Conservation (phyloP, 2,113 vertebrate species). For the chimpanzee (Pan troglodytes) region DNA sequence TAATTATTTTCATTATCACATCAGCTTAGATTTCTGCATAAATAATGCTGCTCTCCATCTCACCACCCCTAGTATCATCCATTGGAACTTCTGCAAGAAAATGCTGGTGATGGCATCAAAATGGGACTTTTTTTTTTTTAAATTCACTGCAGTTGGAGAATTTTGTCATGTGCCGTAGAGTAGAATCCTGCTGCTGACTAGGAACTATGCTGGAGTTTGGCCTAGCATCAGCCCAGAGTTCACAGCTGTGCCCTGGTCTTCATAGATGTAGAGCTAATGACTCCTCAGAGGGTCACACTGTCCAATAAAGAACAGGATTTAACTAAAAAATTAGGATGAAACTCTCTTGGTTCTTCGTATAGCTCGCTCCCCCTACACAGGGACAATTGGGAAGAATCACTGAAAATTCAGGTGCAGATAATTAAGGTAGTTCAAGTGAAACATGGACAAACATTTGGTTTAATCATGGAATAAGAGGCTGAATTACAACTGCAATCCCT, state of each 20-base stretch:
- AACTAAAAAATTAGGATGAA: not conserved
- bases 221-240: not conserved
- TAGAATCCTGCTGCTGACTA: not conserved
- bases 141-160: not conserved
- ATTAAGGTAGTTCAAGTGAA: not conserved
- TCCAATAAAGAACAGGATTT: not conserved
- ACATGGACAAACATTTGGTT: not conserved
- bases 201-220: not conserved
- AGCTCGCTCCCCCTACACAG: not conserved
- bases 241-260: not conserved
- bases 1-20: conserved; percentile 20
- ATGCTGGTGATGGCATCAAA: not conserved
- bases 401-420: not conserved
- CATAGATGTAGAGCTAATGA: not conserved
- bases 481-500: not conserved
- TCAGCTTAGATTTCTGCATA: not conserved
- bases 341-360: not conserved
- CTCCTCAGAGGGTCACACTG: not conserved
- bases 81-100: not conserved
- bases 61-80: not conserved
- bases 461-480: not conserved
- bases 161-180: not conserved
- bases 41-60: not conserved
- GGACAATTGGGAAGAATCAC: not conserved
- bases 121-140: not conserved